Conservation (phyloP, 2,888 invertebrate species). For the Coelinius sp. region DNA sequence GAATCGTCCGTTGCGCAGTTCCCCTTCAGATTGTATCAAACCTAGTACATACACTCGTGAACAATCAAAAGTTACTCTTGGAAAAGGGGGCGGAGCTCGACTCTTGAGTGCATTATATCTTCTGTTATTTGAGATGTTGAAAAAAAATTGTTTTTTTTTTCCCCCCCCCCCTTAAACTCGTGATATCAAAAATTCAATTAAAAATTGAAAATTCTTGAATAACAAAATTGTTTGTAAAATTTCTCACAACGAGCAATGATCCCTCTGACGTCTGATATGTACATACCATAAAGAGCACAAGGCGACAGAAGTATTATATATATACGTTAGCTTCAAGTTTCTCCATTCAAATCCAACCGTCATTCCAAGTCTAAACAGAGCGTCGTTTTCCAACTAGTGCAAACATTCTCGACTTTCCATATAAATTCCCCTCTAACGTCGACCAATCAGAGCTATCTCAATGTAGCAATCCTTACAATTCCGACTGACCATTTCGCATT, state of each 20-base stretch:
- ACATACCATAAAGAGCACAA: too few species aligned
- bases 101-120: background rate
- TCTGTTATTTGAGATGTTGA: background rate
- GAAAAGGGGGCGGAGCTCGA: conserved; percentile 60
- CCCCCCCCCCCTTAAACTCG: too few species aligned
- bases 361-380: conserved; percentile 70
- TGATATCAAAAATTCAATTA: too few species aligned
- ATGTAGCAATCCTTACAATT: conserved; percentile 17
- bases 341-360: conserved; percentile 67
- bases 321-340: conserved; percentile 18
- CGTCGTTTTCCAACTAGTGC: conserved; percentile 65
- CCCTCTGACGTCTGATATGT: too few species aligned
- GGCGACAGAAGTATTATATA: background rate
- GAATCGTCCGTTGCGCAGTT: conserved; percentile 40
- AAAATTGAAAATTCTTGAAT: too few species aligned
- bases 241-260: too few species aligned
- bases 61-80: conserved; percentile 63
- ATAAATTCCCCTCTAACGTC: conserved; percentile 52
- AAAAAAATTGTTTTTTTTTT: background rate
- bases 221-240: too few species aligned
- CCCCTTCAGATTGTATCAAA: conserved; percentile 57
- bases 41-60: conserved; percentile 45
- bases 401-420: conserved; percentile 68
- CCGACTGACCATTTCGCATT: conserved; percentile 69
- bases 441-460: conserved; percentile 39